A percentile compares a stretch with the other conserved stretches of the same genome.
Evolutionary conservation across 2,113 vertebrate genomes (phyloP).

Genomic region (Passer montanus): DNA sequence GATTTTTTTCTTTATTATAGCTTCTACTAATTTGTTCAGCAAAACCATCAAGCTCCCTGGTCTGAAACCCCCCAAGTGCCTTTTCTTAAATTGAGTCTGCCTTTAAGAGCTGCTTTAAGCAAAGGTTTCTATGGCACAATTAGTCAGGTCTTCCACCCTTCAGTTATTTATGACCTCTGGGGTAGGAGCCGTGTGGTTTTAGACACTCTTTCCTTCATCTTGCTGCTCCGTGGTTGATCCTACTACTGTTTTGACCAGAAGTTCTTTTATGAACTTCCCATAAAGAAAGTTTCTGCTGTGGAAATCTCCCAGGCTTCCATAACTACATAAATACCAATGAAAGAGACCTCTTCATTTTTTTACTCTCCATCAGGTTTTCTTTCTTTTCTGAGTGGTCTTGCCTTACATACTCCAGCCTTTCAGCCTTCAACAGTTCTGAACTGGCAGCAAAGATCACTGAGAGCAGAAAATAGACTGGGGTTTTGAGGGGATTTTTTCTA

Average conservation of each 20-base stretch:
- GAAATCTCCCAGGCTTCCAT: neutral
- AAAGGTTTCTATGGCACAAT: neutral
- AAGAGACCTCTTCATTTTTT: neutral
- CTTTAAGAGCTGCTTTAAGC: constrained; percentile 6
- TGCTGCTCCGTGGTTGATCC: neutral
- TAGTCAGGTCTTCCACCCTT: neutral
- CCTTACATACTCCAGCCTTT: neutral
- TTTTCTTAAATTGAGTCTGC: neutral
- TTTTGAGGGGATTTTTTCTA: neutral
- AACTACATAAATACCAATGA: neutral
- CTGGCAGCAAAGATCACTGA: neutral
- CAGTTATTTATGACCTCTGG: neutral
- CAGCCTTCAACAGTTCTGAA: neutral
- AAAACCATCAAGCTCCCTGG: neutral
- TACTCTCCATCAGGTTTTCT: neutral
- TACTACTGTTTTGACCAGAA: neutral
- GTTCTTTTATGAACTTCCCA: neutral
- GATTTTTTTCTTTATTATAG: neutral
- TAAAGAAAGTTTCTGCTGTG: neutral
- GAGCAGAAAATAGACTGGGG: neutral
- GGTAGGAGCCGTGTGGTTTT: neutral
- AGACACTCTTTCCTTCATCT: neutral
- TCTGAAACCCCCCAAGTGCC: neutral
- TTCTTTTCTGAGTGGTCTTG: neutral
- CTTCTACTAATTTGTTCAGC: constrained; percentile 11